Evolutionary conservation across 2,113 vertebrate species (phyloP).

Genomic region (Perccottus glenii): DNA sequence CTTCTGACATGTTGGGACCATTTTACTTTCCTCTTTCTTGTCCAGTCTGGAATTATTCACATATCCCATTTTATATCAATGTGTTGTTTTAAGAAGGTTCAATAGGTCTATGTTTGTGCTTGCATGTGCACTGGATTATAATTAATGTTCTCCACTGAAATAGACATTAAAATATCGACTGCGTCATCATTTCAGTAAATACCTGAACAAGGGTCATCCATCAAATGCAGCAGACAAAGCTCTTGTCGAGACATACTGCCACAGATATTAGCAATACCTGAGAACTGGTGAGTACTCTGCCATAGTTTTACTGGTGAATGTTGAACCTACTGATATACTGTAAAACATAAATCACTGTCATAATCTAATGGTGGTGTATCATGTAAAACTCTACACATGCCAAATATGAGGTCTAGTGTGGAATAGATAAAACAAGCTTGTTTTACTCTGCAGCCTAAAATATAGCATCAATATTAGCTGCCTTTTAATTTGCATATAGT

Average conservation of each 20-base stretch:
- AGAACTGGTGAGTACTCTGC: conserved; percentile 1
- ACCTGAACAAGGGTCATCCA: conserved; percentile 41
- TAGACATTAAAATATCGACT: conserved; percentile 46
- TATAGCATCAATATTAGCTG: conserved; percentile 13
- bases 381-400: not conserved
- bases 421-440: not conserved
- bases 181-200: conserved; percentile 31
- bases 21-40: too few relatives aligned
- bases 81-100: too few relatives aligned
- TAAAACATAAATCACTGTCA: conserved; percentile 8
- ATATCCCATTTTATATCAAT: too few relatives aligned
- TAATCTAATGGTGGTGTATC: not conserved
- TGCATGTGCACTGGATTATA: conserved; percentile 6
- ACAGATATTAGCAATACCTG: conserved; percentile 16
- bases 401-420: conserved; percentile 3
- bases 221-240: conserved; percentile 27
- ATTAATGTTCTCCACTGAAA: conserved; percentile 23
- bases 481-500: not conserved
- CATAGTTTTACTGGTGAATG: not conserved
- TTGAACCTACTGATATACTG: not conserved
- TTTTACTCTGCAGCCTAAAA: not conserved
- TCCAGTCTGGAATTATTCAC: too few relatives aligned
- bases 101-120: too few relatives aligned
- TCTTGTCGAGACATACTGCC: conserved; percentile 13
- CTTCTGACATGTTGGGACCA: too few relatives aligned